Percentiles rank a stretch among this genome's conserved stretches.
Conservation (phyloP, 2,113 vertebrate genomes). For the Tetrax tetrax region DNA sequence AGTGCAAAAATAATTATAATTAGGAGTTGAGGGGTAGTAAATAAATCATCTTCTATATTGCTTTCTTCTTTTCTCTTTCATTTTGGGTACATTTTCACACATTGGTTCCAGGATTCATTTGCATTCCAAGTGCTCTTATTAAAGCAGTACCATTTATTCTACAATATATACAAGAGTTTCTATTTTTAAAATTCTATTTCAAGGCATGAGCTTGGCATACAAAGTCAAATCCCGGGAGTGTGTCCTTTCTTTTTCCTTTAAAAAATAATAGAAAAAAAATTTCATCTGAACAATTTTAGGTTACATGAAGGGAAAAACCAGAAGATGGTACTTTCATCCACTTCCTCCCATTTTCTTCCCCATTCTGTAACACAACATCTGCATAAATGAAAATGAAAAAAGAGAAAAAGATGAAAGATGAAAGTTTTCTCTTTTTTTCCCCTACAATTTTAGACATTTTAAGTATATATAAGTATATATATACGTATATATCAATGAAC, state of each 20-base stretch:
- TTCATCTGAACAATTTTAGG: constrained; percentile 16
- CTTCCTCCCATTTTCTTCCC: neutral
- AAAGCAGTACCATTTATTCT: constrained; percentile 54
- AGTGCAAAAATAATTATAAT: constrained; percentile 51
- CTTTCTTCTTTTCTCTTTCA: constrained; percentile 52
- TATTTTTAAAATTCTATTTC: constrained; percentile 66
- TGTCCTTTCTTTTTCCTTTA: constrained; percentile 10
- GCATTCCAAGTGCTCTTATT: constrained; percentile 40
- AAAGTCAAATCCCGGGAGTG: constrained; percentile 26
- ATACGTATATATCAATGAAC: neutral
- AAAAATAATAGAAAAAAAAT: constrained; percentile 7
- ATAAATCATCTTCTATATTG: constrained; percentile 41
- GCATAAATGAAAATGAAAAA: neutral
- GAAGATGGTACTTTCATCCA: neutral
- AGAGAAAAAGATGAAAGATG: neutral
- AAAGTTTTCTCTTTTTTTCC: neutral
- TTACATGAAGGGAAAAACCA: neutral
- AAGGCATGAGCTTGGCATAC: constrained; percentile 43
- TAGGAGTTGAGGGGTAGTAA: constrained; percentile 32
- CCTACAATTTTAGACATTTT: neutral
- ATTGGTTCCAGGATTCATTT: constrained; percentile 28
- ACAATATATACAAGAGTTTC: constrained; percentile 57
- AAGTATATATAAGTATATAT: neutral
- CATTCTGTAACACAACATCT: neutral
- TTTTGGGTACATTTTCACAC: constrained; percentile 22